phyloP scores from a whole-genome alignment of 2,797 vertebrate genomes.

The Loriculus beryllinus region DNA sequence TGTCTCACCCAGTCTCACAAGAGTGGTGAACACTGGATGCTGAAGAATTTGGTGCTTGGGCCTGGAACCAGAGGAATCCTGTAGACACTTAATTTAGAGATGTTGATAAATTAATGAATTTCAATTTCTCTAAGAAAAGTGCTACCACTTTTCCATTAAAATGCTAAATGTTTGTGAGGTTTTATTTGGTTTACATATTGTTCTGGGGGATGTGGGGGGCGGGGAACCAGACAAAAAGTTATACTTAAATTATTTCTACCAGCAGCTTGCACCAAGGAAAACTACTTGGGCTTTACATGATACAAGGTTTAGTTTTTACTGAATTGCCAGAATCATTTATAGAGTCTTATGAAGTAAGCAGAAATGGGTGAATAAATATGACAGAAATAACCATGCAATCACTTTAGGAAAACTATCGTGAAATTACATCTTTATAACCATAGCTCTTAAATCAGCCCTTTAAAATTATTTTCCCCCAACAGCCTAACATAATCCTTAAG shows the following conservation, averaged over 20 bases:
- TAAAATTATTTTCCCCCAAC: not conserved
- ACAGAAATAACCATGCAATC: not conserved
- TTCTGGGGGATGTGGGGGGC: not conserved
- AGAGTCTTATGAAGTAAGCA: not conserved
- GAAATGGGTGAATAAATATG: not conserved
- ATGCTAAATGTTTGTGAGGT: not conserved
- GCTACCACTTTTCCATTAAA: not conserved
- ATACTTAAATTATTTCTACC: not conserved
- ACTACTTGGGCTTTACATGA: not conserved
- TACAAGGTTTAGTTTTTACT: not conserved
- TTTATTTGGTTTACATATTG: not conserved
- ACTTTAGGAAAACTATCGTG: not conserved
- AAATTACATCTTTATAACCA: not conserved
- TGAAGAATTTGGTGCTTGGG: not conserved
- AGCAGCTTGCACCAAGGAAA: not conserved
- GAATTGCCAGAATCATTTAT: not conserved
- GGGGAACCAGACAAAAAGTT: not conserved
- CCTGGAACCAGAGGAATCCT: not conserved
- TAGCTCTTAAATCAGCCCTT: conserved; percentile 4
- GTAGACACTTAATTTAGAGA: not conserved
- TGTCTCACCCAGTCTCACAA: not conserved
- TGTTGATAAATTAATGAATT: not conserved
- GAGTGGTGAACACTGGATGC: not conserved
- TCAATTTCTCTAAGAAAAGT: not conserved
- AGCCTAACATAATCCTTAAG: not conserved